phyloP scores from a whole-genome alignment of 2,888 invertebrate genomes.

The Eupithecia tripunctaria region DNA sequence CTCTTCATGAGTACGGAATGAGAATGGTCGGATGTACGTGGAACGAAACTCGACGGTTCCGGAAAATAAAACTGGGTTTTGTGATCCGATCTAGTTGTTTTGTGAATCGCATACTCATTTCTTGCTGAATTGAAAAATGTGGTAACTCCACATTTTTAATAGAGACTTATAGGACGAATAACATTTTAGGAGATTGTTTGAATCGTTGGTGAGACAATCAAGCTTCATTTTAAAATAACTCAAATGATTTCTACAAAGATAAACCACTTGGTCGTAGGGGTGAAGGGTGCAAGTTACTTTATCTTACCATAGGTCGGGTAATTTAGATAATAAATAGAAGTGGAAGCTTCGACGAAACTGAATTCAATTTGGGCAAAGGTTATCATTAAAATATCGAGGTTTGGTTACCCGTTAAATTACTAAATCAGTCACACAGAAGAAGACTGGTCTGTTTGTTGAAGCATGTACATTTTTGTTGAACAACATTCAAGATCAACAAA shows the following conservation, averaged over 20 bases:
- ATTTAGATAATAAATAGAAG: slow-evolving; percentile 10
- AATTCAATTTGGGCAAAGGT: slow-evolving; percentile 20
- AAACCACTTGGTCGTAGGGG: not conserved
- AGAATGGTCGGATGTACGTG: slow-evolving; percentile 65
- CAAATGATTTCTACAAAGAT: not conserved
- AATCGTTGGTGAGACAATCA: not conserved
- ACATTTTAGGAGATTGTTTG: not conserved
- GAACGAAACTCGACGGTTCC: slow-evolving; percentile 73
- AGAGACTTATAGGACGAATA: not conserved
- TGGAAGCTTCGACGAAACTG: slow-evolving; percentile 17
- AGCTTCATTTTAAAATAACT: not conserved
- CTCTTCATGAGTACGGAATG: slow-evolving; percentile 58
- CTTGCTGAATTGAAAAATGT: slow-evolving; percentile 28
- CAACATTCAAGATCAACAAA: not conserved
- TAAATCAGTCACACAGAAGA: not conserved
- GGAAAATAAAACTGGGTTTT: slow-evolving; percentile 62
- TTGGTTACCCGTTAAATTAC: not conserved
- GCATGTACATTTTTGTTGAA: not conserved
- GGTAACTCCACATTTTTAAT: not conserved
- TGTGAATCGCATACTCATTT: slow-evolving; percentile 59
- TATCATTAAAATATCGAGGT: slow-evolving; percentile 3
- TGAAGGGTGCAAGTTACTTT: slow-evolving; percentile 3
- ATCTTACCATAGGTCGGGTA: slow-evolving; percentile 22
- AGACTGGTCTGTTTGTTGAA: not conserved
- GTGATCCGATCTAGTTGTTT: slow-evolving; percentile 71